phyloP scores from a whole-genome alignment of 2,797 vertebrate species.

The Bradypodion ventrale region DNA sequence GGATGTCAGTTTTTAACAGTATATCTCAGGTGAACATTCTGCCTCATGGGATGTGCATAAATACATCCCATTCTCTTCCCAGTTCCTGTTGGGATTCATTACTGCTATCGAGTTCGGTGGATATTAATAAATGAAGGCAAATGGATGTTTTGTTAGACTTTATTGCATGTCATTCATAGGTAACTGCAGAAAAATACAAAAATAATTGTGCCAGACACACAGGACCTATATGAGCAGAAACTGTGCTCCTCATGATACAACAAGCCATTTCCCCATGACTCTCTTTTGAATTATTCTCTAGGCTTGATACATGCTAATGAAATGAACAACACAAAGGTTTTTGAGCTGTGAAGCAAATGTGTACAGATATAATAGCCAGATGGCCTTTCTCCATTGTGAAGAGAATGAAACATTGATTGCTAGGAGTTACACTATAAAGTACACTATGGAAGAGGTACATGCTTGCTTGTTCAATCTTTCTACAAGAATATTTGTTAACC shows the following conservation, averaged over 20 bases:
- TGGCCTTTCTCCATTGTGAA: slow-evolving; percentile 17
- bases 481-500: slow-evolving; percentile 25
- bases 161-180: slow-evolving; percentile 71
- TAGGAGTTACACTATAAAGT: background rate
- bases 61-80: too few species aligned
- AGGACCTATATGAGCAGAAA: slow-evolving; percentile 38
- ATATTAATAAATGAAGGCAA: background rate
- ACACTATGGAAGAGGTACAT: slow-evolving; percentile 27
- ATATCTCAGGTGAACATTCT: background rate
- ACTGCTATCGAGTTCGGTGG: background rate
- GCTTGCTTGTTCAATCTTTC: slow-evolving; percentile 18
- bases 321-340: slow-evolving; percentile 28
- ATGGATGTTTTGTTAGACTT: slow-evolving; percentile 29
- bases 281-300: slow-evolving; percentile 41
- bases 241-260: slow-evolving; percentile 51
- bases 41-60: background rate
- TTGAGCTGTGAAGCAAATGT: background rate
- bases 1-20: background rate
- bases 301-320: slow-evolving; percentile 29
- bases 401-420: slow-evolving; percentile 28
- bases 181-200: slow-evolving; percentile 55
- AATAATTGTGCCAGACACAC: slow-evolving; percentile 50
- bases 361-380: slow-evolving; percentile 12
- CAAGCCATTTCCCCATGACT: slow-evolving; percentile 53
- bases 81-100: background rate